phyloP scores from a whole-genome alignment of 2,113 vertebrate species.

The Hippocampus zosterae region DNA sequence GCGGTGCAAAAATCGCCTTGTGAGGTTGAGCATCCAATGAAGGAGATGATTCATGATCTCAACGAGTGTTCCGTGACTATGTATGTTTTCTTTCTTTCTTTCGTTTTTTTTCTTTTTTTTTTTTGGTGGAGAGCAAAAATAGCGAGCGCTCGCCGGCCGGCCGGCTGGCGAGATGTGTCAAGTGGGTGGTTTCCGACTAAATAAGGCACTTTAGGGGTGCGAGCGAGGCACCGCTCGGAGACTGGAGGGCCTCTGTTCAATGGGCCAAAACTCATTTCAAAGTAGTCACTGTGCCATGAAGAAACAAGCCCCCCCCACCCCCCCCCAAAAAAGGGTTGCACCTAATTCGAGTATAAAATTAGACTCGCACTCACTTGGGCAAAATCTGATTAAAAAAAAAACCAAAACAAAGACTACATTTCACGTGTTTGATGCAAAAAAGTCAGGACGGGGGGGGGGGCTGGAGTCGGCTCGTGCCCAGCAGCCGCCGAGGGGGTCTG shows the following conservation, averaged over 20 bases:
- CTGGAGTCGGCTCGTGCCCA: no score
- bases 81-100: background rate
- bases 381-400: no score
- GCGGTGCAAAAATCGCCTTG: slow-evolving; percentile 37
- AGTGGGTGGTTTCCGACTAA: slow-evolving; percentile 1
- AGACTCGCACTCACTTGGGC: background rate
- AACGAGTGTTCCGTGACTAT: slow-evolving; percentile 14
- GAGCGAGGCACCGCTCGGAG: background rate
- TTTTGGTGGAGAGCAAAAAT: background rate
- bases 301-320: background rate
- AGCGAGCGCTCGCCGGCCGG: no score
- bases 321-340: background rate
- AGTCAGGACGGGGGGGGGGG: no score
- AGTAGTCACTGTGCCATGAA: background rate
- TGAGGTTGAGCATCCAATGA: slow-evolving; percentile 41
- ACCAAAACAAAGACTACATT: no score
- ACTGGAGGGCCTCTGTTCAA: background rate
- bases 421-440: no score
- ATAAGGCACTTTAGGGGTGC: slow-evolving; percentile 4
- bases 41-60: slow-evolving; percentile 33
- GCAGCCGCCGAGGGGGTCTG: no score
- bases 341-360: background rate
- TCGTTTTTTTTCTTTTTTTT: no score
- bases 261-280: background rate
- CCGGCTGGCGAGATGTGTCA: slow-evolving; percentile 9